phyloP scores from a whole-genome alignment of 2,797 vertebrate species.

The Sebastes nivosus region DNA sequence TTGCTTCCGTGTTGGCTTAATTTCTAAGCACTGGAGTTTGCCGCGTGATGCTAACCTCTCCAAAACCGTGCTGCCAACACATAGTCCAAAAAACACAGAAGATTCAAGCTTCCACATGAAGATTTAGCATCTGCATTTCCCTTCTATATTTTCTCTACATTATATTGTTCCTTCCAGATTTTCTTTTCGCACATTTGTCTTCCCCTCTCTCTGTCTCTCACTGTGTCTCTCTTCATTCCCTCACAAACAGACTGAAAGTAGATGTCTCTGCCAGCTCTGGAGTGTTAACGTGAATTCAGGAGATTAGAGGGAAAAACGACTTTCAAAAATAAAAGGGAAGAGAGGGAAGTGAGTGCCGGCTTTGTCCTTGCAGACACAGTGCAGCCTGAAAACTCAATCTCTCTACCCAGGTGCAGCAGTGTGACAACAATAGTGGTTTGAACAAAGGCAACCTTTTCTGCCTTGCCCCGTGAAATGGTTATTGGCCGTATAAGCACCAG shows the following conservation, averaged over 20 bases:
- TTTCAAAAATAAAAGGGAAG: conserved; percentile 71
- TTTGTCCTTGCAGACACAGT: conserved; percentile 79
- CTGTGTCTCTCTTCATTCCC: conserved; percentile 40
- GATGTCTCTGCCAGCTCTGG: conserved; percentile 44
- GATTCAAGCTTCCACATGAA: not conserved
- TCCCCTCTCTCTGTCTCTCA: not conserved
- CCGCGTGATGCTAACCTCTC: not conserved
- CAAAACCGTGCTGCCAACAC: not conserved
- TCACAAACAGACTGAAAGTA: conserved; percentile 50
- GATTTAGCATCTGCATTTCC: not conserved
- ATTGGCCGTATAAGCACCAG: conserved; percentile 56
- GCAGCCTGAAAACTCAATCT: conserved; percentile 76
- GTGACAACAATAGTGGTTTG: conserved; percentile 70
- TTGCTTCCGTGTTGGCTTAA: too few species aligned
- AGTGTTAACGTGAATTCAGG: conserved; percentile 51
- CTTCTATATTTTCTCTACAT: not conserved
- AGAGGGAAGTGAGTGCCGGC: conserved; percentile 60
- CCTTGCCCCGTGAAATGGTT: conserved; percentile 61
- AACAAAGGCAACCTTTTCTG: conserved; percentile 74
- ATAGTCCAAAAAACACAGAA: not conserved
- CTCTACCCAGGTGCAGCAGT: conserved; percentile 74
- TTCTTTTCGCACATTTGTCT: conserved; percentile 8
- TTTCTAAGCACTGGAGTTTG: too few species aligned
- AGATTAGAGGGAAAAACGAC: conserved; percentile 64
- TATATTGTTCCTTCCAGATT: not conserved